Evolutionary conservation across 2,888 invertebrate species (phyloP).

Genomic region (Troides helena): DNA sequence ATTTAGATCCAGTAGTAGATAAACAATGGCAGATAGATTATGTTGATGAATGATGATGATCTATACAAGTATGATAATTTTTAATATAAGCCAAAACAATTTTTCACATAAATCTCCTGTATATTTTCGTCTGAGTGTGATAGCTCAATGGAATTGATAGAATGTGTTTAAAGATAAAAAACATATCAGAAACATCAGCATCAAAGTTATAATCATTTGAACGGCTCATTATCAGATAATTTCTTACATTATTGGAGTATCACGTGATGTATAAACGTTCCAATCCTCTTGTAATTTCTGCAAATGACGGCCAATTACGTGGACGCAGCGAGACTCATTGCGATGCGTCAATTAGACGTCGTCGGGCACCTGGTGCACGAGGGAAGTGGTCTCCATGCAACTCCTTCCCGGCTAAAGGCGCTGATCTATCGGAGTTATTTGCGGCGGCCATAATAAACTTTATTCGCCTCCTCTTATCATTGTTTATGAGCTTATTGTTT

Average conservation of each 20-base stretch:
- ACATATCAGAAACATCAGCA: not conserved
- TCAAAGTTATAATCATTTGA: conserved; percentile 3
- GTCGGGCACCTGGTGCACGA: conserved; percentile 72
- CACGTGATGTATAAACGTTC: conserved; percentile 60
- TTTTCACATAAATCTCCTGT: too few species aligned
- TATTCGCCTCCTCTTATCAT: conserved; percentile 10
- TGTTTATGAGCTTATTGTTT: conserved; percentile 25
- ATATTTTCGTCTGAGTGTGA: too few species aligned
- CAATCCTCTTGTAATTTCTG: conserved; percentile 64
- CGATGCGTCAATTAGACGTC: conserved; percentile 72
- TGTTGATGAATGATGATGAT: too few species aligned
- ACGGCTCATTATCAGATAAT: conserved; percentile 26
- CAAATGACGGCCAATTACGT: conserved; percentile 73
- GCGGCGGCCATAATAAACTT: conserved; percentile 17
- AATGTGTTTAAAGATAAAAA: not conserved
- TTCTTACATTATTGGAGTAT: conserved; percentile 22
- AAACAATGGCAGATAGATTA: too few species aligned
- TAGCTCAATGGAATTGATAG: not conserved
- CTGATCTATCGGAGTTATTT: conserved; percentile 24
- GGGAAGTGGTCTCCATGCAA: conserved; percentile 66
- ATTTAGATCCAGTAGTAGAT: too few species aligned
- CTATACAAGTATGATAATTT: too few species aligned
- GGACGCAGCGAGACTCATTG: conserved; percentile 71
- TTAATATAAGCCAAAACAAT: too few species aligned
- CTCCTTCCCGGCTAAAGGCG: conserved; percentile 47